Conservation (phyloP, 2,113 vertebrate species). For the Saguinus imperator region DNA sequence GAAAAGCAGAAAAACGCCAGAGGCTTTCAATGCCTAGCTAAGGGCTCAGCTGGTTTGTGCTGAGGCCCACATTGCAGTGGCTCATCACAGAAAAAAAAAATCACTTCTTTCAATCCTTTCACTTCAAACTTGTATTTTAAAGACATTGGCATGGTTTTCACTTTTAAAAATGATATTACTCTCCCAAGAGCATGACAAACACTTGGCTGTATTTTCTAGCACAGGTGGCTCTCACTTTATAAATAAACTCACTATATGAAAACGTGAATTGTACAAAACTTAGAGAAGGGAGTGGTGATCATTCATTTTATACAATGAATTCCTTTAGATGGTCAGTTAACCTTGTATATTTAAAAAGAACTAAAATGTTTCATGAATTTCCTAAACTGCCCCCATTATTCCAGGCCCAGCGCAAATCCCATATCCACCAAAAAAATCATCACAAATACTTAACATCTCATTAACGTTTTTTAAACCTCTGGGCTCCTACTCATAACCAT, state of each 20-base stretch:
- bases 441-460: constrained; percentile 45
- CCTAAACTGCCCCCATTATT: constrained; percentile 47
- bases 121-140: constrained; percentile 58
- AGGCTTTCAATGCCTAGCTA: constrained; percentile 52
- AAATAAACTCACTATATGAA: constrained; percentile 53
- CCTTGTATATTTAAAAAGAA: constrained; percentile 37
- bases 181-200: constrained; percentile 34
- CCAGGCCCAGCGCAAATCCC: constrained; percentile 9
- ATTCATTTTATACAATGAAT: constrained; percentile 43
- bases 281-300: not conserved
- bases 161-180: constrained; percentile 35
- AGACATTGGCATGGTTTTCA: constrained; percentile 28
- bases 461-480: constrained; percentile 55
- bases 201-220: constrained; percentile 42
- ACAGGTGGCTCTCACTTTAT: constrained; percentile 42
- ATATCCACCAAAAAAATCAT: constrained; percentile 50
- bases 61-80: constrained; percentile 39
- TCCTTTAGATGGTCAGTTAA: constrained; percentile 24
- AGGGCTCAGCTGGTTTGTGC: constrained; percentile 58
- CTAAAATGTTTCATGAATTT: constrained; percentile 59
- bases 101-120: constrained; percentile 43
- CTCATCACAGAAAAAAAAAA: constrained; percentile 49
- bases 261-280: constrained; percentile 31
- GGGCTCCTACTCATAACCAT: constrained; percentile 4
- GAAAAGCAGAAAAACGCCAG: constrained; percentile 66